These are phyloP conservation scores for Orycteropus afer DNA, from an alignment of 2,113 vertebrate genomes.

Conservation along the genomic window DNA sequence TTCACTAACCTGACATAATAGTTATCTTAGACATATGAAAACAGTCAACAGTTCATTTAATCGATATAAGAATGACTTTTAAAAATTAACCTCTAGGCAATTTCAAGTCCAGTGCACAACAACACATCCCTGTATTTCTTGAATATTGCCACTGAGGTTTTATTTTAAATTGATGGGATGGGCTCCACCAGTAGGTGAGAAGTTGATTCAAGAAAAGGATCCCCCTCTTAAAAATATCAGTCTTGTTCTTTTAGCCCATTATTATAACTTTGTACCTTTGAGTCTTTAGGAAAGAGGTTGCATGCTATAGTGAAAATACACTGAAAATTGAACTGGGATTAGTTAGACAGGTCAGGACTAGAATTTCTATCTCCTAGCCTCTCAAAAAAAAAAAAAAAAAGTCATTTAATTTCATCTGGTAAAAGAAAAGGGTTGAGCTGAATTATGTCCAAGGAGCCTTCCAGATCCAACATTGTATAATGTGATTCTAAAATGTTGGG, in stretches of 20 bases:
- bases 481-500: background rate
- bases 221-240: background rate
- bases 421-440: background rate
- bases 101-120: background rate
- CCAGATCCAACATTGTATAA: rapidly evolving
- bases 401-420: background rate
- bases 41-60: background rate
- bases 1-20: background rate
- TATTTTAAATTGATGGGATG: rapidly evolving
- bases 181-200: background rate
- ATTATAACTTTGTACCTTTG: background rate
- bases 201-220: background rate
- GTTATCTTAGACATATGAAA: background rate
- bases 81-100: background rate
- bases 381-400: too few relatives aligned
- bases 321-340: background rate
- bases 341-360: too few relatives aligned
- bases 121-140: background rate
- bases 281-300: background rate
- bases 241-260: background rate
- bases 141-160: background rate
- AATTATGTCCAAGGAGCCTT: background rate
- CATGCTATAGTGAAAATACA: too few relatives aligned
- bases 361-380: background rate
- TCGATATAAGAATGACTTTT: background rate